Percentiles rank a stretch among this genome's conserved stretches.
Conservation (phyloP, 2,797 vertebrate species). For the Rhabdophis nuchalis region DNA sequence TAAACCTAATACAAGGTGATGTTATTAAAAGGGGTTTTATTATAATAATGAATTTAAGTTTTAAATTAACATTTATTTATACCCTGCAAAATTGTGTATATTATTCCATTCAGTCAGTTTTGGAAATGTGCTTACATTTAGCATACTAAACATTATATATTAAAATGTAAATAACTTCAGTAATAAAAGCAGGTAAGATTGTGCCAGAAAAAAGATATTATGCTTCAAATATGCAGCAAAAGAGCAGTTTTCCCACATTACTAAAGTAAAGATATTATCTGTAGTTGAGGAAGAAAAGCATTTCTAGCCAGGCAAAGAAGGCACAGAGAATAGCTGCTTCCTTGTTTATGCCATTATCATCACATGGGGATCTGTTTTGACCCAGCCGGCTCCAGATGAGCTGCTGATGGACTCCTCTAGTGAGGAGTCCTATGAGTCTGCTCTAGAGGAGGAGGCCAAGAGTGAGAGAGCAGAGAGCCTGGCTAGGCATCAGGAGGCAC, state of each 20-base stretch:
- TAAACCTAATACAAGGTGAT: slow-evolving; percentile 91
- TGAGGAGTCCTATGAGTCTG: too few species aligned
- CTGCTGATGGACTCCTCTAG: too few species aligned
- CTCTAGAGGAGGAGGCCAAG: too few species aligned
- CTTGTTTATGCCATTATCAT: neutral
- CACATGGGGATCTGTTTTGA: too few species aligned
- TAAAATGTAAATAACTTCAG: neutral
- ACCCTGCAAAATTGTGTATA: neutral
- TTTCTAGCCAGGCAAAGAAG: neutral
- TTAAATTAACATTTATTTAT: neutral
- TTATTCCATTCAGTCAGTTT: neutral
- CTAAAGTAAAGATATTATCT: neutral
- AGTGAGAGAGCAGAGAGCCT: too few species aligned
- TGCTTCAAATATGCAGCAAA: neutral
- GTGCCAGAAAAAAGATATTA: neutral
- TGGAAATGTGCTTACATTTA: neutral
- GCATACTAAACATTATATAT: neutral
- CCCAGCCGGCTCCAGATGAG: too few species aligned
- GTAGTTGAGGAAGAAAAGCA: neutral
- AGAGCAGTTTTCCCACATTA: neutral
- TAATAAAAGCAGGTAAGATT: neutral
- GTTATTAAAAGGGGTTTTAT: slow-evolving; percentile 2
- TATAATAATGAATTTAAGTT: neutral
- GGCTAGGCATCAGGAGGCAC: too few species aligned
- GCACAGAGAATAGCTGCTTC: neutral